Conservation (phyloP, 1,140 invertebrate genomes). For the Drosophila chauvacae region DNA sequence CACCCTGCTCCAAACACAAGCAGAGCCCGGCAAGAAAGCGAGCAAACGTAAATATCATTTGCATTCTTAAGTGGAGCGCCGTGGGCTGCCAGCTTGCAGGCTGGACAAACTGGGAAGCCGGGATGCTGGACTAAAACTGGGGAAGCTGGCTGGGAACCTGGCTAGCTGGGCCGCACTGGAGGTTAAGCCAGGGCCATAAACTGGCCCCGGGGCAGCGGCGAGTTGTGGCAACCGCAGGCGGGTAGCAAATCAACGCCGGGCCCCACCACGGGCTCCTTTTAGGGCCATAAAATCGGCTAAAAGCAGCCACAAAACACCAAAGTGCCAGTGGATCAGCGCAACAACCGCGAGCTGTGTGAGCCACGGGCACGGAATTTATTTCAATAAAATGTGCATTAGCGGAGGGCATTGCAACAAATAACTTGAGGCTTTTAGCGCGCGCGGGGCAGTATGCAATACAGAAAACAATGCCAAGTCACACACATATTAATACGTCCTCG, state of each 20-base stretch:
- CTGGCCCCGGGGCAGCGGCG: conserved; percentile 70
- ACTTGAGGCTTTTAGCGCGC: conserved; percentile 77
- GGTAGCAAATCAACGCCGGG: conserved; percentile 74
- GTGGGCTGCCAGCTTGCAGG: conserved; percentile 32
- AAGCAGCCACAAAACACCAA: conserved; percentile 81
- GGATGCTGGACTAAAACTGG: not conserved
- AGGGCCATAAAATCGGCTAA: conserved; percentile 81
- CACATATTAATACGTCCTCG: conserved; percentile 58
- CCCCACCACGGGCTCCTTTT: conserved; percentile 60
- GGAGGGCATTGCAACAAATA: conserved; percentile 74
- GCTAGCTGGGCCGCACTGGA: not conserved
- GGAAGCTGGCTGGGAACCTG: not conserved
- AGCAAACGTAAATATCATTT: conserved; percentile 79
- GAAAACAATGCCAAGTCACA: conserved; percentile 29
- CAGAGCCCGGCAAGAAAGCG: conserved; percentile 31
- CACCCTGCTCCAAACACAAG: not conserved
- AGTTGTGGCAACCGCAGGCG: conserved; percentile 48
- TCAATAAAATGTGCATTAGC: conserved; percentile 83
- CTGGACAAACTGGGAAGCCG: not conserved
- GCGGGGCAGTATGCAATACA: conserved; percentile 55
- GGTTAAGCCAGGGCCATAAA: conserved; percentile 58
- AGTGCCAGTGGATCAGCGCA: conserved; percentile 58
- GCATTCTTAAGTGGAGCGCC: conserved; percentile 75
- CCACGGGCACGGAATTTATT: conserved; percentile 76
- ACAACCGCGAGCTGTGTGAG: conserved; percentile 27